These are phyloP conservation scores for Xestia c-nigrum DNA, from an alignment of 2,888 invertebrate species.

Conservation along the genomic window DNA sequence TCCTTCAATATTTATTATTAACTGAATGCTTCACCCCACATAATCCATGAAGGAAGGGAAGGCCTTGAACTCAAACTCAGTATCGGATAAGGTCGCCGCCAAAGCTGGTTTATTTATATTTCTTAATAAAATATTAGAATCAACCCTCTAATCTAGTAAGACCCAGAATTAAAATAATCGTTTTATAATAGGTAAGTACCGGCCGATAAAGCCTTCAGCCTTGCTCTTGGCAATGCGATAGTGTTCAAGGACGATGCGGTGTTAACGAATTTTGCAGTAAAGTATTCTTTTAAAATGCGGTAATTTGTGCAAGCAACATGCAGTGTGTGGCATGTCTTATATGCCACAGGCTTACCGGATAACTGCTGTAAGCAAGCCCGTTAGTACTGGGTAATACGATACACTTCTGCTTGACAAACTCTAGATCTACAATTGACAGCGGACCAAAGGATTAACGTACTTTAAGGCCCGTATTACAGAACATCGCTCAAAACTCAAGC, in stretches of 20 bases:
- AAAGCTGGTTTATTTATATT: background rate
- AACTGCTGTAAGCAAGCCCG: too few species aligned
- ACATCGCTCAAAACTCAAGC: too few species aligned
- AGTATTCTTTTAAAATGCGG: too few species aligned
- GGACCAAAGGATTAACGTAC: background rate
- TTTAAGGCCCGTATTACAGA: too few species aligned
- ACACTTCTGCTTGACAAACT: background rate
- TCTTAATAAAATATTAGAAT: background rate
- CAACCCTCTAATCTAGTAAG: slow-evolving; percentile 14
- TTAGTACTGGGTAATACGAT: background rate
- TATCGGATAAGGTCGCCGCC: background rate
- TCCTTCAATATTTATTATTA: too few species aligned
- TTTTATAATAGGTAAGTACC: background rate
- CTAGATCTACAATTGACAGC: background rate
- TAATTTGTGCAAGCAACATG: background rate
- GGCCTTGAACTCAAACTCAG: background rate
- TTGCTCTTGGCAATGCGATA: slow-evolving; percentile 21
- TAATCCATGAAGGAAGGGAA: background rate
- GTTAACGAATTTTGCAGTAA: background rate
- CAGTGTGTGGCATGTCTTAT: too few species aligned
- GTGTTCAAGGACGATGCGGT: slow-evolving; percentile 38
- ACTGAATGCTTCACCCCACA: background rate
- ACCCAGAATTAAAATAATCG: slow-evolving; percentile 5
- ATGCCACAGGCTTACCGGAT: too few species aligned
- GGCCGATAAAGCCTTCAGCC: background rate